phyloP scores from a whole-genome alignment of 2,113 vertebrate genomes.

The Toxotes jaculatrix region DNA sequence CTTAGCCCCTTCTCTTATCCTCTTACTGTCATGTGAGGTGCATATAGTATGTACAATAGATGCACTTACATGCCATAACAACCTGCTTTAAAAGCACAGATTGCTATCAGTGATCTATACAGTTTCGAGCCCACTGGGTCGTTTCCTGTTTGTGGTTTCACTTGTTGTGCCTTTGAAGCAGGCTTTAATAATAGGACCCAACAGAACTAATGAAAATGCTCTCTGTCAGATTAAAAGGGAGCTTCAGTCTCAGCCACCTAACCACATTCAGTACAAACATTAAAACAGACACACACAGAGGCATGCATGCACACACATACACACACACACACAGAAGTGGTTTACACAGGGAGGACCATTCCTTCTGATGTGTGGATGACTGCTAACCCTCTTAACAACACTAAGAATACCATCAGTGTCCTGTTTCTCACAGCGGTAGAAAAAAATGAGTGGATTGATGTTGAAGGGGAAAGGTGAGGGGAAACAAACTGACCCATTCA shows the following conservation, averaged over 20 bases:
- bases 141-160: constrained; percentile 85
- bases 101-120: constrained; percentile 65
- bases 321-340: constrained; percentile 76
- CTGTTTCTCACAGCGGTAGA: constrained; percentile 41
- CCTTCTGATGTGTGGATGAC: constrained; percentile 79
- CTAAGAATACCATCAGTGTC: constrained; percentile 62
- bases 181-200: constrained; percentile 85
- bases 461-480: constrained; percentile 25
- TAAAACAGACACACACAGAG: constrained; percentile 29
- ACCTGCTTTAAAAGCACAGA: constrained; percentile 57
- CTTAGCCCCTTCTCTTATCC: constrained; percentile 1
- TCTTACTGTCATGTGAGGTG: constrained; percentile 36
- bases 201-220: constrained; percentile 86
- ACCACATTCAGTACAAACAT: constrained; percentile 79
- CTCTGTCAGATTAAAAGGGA: constrained; percentile 85
- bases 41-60: constrained; percentile 37
- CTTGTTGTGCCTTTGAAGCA: constrained; percentile 84
- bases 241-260: constrained; percentile 77
- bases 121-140: constrained; percentile 69
- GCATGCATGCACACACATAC: constrained; percentile 32
- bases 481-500: constrained; percentile 26
- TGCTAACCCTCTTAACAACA: constrained; percentile 69
- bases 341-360: constrained; percentile 74
- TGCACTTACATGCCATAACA: constrained; percentile 26
- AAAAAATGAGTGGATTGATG: not conserved